Base-by-base conservation (phyloP, 2,797 vertebrate species). In the Coilia nasus region DNA sequence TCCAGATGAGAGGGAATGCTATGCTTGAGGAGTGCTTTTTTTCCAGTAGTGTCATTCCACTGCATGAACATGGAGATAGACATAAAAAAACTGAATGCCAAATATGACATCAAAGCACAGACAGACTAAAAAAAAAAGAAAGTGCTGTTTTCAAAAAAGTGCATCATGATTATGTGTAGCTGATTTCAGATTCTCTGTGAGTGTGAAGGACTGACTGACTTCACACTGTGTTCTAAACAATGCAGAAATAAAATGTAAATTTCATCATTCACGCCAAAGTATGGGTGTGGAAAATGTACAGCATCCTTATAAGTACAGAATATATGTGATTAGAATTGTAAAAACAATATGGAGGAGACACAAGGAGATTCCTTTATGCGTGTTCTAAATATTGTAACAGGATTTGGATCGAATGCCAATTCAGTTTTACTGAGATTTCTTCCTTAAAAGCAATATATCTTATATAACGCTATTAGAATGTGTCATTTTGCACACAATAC, bases 71-170 rank as follows among this genome's bases (percentile, higher is more conserved):
- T 78, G 35, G 41, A 78, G 31, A 44, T 2, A 21, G 31, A 44
- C 71, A 44, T 78, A 28, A 41, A 41, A 44, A 44, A 78, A 19
- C 71, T 35, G 71, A 78, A 44, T 78, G 71, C 71, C 71, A 78
- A 78, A 78, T 44, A 78, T 78, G 71, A 78, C 71, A 41, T 78
- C 71, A 78, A 78, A 78, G 71, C 71, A 21, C 15, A 78, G 71
- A 21, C 71, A 78, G 71, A 7, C 71, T 19, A 15, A 9, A 2
- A 31, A 17, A 17, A 19, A 21, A 21, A 5, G 57, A 11, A 19
- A 25, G 25, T 25, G 10, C 4, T 35, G 3, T 21, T 15, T 17
- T 31, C 25, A 15, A 75, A 28, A 75, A 75, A 71, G 25, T 31
- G 28, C 15, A 71, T 28, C 12, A 71, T 71, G 14, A 71, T 31